Base-by-base conservation (phyloP, 1,140 invertebrate genomes). In the Monomorium pharaonis region DNA sequence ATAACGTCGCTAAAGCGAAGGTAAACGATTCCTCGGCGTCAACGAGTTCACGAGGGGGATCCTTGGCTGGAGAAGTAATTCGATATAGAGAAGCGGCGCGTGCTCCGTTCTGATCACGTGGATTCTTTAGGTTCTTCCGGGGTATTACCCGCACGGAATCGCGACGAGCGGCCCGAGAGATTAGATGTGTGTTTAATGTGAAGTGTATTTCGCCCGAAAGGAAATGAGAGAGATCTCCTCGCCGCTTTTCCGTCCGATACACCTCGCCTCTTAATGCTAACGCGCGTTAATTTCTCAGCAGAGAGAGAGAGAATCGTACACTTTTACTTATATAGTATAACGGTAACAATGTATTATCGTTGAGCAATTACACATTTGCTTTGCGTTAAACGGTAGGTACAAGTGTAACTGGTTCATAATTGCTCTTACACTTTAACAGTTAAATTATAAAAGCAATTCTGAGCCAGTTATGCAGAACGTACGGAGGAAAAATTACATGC, bases 11-110 rank as follows among this genome's bases (percentile, higher is more conserved):
- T 86, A 63, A 87, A 85, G 85, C 88, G 74, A 86, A 74, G 85
- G 77, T 91, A 91, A 86, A 86, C 88, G 88, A 86, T 90, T 89
- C 86, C 72, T 78, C 58, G 58, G 77, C 56, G 89, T 86, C 83
- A 88, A 87, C 78, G 83, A 87, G 75, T 44, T 56, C 51, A 47
- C 60, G 33, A 69, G 18, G 37, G 37, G 9, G 72, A 63, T 65
- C 37, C 51, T 72, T 18, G 78, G 33, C 51, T 56, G 21, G 69
- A 58, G 33, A 76, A 63, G 75, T 89, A 89, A 89, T 88, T 89
- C 70, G 75, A 88, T 80, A 65, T 30, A 72, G 78, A n/a, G n/a
- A 75, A 86, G 30, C 47, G 42, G 47, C 42, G 65, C 62, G 67
- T 83, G 78, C 67, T 83, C 67, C 27, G 24, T 72, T 44, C 24